A percentile compares a stretch with the other conserved stretches of the same genome.
Conservation (phyloP, 2,888 invertebrate genomes). For the Chrysopilus asiliformis region DNA sequence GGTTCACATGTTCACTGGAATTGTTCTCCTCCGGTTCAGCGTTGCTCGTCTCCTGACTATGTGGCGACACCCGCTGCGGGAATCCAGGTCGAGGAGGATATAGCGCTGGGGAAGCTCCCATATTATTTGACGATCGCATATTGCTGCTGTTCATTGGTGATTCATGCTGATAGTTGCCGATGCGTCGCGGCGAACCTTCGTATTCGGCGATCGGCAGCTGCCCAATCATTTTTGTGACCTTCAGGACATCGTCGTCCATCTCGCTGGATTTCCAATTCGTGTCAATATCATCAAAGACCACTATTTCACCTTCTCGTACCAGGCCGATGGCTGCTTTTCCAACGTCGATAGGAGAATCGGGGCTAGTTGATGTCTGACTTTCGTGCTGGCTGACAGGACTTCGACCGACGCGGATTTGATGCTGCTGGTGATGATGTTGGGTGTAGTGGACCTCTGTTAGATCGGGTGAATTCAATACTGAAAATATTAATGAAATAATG, state of each 20-base stretch:
- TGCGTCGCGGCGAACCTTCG: conserved; percentile 78
- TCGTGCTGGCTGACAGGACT: conserved; percentile 27
- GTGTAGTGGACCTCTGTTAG: conserved; percentile 29
- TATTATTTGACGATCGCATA: conserved; percentile 2
- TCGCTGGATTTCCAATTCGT: conserved; percentile 28
- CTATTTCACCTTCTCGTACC: conserved; percentile 67
- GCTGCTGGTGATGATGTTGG: conserved; percentile 26
- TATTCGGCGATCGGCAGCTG: conserved; percentile 76
- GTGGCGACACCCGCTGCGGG: conserved; percentile 48
- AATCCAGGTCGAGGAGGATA: conserved; percentile 74
- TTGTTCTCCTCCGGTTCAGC: neutral
- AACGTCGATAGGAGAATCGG: conserved; percentile 33
- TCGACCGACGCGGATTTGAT: conserved; percentile 32
- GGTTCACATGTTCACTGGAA: conserved; percentile 19
- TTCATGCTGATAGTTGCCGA: conserved; percentile 43
- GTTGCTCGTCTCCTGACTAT: neutral
- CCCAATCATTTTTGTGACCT: conserved; percentile 36
- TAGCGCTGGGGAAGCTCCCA: conserved; percentile 43
- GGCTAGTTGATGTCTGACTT: conserved; percentile 21
- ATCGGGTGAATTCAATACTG: conserved; percentile 34
- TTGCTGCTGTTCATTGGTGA: neutral
- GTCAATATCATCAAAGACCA: conserved; percentile 57
- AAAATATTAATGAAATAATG: too few species aligned
- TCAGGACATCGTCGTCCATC: conserved; percentile 27
- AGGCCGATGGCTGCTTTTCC: conserved; percentile 27